Evolutionary conservation across 2,797 vertebrate genomes (phyloP), one percentile per base, ranked within the genome.

Genomic region (Rhinella marina): DNA sequence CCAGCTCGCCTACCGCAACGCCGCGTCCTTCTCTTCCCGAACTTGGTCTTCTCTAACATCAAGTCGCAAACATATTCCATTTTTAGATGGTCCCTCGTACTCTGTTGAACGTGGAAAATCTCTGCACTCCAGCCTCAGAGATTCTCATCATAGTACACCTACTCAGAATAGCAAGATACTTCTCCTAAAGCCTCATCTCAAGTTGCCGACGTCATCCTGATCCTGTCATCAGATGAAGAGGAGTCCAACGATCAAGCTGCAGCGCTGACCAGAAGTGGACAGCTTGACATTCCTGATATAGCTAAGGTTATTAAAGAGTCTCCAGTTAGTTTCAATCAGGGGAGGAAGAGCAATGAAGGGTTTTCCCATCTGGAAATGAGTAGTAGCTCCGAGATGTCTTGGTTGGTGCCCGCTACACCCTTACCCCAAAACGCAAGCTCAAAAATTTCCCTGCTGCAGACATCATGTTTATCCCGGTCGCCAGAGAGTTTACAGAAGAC

Each of bases 381-480:
- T 75, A 89, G 88, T 59, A 95, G 93, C 89, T 77, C 93, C 0
- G 96, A 97, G 2, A 91, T 94, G 52, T 99, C 97, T 1, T 99
- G 97, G 98, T 92, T 99, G 13, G 94, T 98, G 88, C 97, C 97
- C 0, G 96, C 94, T 87, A 98, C 98, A 0, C 98, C 97, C 0
- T 64, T 93, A 52, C 91, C 90, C 48, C 61, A 70, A 70, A 64
- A 89, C 21, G 59, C 5, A 70, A 90, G 73, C 68, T 92, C 83
- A 9, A 91, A 87, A 80, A 89, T 61, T 84, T 95, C 94, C 6
- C 91, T 94, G 0, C 54, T 72, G 1, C 85, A 84, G 62, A 66
- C 54, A 16, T 87, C 85, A 23, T 21, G 13, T 23, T 48, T 68
- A 29, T 50, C 61, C 23, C n/a, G 29, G 11, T 72, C 16, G n/a